Evolutionary conservation across 2,888 invertebrate genomes (phyloP), one percentile per base, ranked within the genome.

Genomic region (Petrolisthes manimaculis): DNA sequence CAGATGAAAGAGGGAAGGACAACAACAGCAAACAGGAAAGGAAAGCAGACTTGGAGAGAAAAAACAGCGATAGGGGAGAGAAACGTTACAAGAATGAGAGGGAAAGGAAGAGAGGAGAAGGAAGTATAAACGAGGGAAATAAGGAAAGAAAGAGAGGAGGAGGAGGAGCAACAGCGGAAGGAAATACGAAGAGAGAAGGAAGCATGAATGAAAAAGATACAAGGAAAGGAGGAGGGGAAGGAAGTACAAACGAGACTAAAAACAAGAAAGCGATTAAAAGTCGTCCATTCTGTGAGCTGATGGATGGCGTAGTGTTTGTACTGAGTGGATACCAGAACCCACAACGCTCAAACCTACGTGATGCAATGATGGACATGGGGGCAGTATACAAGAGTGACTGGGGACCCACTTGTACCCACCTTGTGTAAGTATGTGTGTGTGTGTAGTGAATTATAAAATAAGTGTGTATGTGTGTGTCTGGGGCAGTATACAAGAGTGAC

Each of bases 321-420:
- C 94, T 98, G 91, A 97, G 97, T 93, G 98, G 98, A 0, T 97
- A 96, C 93, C 94, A 95, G 94, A 96, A 98, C 94, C 98, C 98
- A 5, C 81, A 86, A 82, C 94, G 98, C 83, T 95, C 94, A 0
- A 93, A 94, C 89, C 92, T 98, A 82, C 93, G 97, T 67, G 94
- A 94, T 90, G 94, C 94, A 91, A 97, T 96, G 6, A 88, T 95
- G 4, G 94, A 95, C 85, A 95, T 98, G 95, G 98, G 98, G 3
- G 97, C 97, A 0, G 94, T 94, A 91, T 97, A 96, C 92, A 95
- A 94, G 92, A 93, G 95, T 0, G 96, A 96, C 93, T 97, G 97
- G 97, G 94, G 94, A 83, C 92, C 93, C 24, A 93, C 92, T 54
- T 97, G 96, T 93, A 97, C 97, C 6, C 98, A 98, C 93, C 95